Evolutionary conservation across 35 echinoderm and acorn worm genomes (phyloP).

Genomic region (Eucidaris tribuloides): DNA sequence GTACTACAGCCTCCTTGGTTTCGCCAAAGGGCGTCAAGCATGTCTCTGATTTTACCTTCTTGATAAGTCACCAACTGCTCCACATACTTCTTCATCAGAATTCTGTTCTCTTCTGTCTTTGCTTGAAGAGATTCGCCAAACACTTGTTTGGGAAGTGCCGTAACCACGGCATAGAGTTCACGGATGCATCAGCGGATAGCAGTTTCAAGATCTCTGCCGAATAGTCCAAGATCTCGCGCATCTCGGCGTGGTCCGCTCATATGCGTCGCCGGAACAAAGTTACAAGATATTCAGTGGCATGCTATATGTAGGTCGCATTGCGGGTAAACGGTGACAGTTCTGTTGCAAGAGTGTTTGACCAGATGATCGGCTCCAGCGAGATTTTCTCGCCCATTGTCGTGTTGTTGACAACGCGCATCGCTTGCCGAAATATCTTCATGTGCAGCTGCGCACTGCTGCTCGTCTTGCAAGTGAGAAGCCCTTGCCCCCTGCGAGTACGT

Average conservation of each 20-base stretch:
- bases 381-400: constrained; percentile 81
- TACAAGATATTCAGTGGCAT: constrained; percentile 92
- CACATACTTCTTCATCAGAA: constrained; percentile 93
- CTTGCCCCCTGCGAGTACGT: constrained; percentile 84
- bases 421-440: constrained; percentile 79
- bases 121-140: constrained; percentile 89
- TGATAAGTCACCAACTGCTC: constrained; percentile 95
- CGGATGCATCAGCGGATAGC: constrained; percentile 82
- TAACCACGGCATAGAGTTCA: constrained; percentile 93
- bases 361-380: constrained; percentile 68
- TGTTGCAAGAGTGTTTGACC: constrained; percentile 52
- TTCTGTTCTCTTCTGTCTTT: constrained; percentile 74
- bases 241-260: constrained; percentile 77
- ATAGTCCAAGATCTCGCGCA: constrained; percentile 89
- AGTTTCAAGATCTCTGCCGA: constrained; percentile 96
- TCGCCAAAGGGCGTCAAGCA: constrained; percentile 84
- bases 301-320: constrained; percentile 89
- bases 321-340: constrained; percentile 62
- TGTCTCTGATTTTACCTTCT: constrained; percentile 77
- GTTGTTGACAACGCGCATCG: constrained; percentile 85
- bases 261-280: constrained; percentile 86
- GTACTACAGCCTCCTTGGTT: constrained; percentile 74
- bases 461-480: constrained; percentile 92
- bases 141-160: constrained; percentile 98
- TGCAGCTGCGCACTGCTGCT: constrained; percentile 74